Conservation (phyloP, 2,113 vertebrate species). For the Herpetotheres cachinnans region DNA sequence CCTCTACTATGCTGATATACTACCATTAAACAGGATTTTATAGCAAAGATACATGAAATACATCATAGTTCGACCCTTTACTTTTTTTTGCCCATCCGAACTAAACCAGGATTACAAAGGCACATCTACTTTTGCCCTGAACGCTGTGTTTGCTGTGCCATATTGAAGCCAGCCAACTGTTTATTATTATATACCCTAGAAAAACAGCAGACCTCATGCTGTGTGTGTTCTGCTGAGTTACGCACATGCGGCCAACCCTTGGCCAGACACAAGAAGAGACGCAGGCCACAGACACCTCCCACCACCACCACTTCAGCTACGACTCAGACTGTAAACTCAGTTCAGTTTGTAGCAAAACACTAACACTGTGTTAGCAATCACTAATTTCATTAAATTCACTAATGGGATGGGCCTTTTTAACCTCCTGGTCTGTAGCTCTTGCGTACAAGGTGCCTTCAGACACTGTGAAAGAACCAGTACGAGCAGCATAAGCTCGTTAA, state of each 20-base stretch:
- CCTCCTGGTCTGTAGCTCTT: not conserved
- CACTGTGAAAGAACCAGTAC: no score
- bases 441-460: not conserved
- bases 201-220: not conserved
- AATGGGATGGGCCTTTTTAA: not conserved
- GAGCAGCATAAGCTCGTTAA: not conserved
- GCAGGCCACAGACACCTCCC: not conserved
- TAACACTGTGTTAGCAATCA: not conserved
- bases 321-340: rapidly evolving
- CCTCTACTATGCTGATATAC: not conserved
- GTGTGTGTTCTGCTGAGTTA: not conserved
- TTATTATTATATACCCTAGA: not conserved
- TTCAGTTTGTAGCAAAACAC: not conserved
- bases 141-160: not conserved
- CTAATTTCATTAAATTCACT: not conserved
- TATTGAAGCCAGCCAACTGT: not conserved
- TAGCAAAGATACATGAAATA: not conserved
- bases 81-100: not conserved
- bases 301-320: not conserved
- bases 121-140: not conserved
- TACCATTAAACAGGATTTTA: not conserved
- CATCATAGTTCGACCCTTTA: not conserved
- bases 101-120: not conserved
- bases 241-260: rapidly evolving
- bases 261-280: not conserved